phyloP scores from a whole-genome alignment of 2,888 invertebrate genomes.

The Lithophane socia region DNA sequence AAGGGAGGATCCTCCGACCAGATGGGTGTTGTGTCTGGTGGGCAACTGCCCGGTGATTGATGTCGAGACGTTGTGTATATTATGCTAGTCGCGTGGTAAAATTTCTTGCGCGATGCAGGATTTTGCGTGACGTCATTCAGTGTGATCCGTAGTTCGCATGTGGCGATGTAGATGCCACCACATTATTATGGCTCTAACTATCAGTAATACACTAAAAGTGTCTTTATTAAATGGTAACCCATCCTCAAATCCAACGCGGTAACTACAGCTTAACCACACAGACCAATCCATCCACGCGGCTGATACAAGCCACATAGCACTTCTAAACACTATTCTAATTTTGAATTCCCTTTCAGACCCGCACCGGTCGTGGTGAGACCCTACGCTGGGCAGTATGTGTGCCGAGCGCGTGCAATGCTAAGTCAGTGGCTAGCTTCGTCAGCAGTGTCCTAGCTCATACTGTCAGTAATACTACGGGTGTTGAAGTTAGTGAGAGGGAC shows the following conservation, averaged over 20 bases:
- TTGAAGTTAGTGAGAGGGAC: constrained; percentile 84
- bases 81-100: no score
- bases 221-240: background rate
- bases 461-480: constrained; percentile 85
- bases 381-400: constrained; percentile 92
- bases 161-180: no score
- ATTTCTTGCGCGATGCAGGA: no score
- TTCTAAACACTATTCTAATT: background rate
- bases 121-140: no score
- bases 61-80: no score
- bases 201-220: background rate
- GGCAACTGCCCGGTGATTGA: no score
- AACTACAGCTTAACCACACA: background rate
- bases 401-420: constrained; percentile 90
- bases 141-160: no score
- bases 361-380: constrained; percentile 86
- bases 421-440: constrained; percentile 89
- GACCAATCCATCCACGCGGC: background rate
- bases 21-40: no score
- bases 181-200: background rate
- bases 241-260: background rate
- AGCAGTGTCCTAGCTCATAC: constrained; percentile 82
- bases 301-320: background rate
- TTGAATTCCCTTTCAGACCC: constrained; percentile 71
- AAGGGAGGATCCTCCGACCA: no score